phyloP scores from a whole-genome alignment of 2,888 invertebrate genomes.

The Agrochola lychnidis region DNA sequence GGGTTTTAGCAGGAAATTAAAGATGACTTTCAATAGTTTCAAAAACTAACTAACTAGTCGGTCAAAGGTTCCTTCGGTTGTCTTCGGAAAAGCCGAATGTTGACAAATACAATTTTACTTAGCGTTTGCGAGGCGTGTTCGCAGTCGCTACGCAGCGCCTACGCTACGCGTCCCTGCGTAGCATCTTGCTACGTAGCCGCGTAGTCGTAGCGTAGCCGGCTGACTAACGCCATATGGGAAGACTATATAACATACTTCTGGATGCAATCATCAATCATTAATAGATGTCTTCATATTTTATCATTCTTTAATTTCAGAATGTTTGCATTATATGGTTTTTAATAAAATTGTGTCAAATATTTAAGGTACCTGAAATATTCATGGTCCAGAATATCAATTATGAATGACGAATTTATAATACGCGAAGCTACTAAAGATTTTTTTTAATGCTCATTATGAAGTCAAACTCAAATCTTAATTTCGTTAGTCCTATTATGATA shows the following conservation, averaged over 20 bases:
- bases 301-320: not conserved
- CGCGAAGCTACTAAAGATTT: not conserved
- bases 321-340: not conserved
- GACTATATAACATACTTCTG: not conserved
- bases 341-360: not conserved
- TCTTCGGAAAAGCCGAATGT: not conserved
- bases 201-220: not conserved
- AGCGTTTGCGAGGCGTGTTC: not conserved
- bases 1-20: constrained; percentile 15
- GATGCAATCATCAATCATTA: not conserved
- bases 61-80: not conserved
- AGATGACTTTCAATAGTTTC: not conserved
- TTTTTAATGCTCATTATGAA: not conserved
- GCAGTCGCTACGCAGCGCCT: constrained; percentile 9
- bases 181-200: constrained; percentile 21
- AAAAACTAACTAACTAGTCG: not conserved
- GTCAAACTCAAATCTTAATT: constrained; percentile 2
- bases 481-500: not conserved
- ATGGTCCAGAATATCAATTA: not conserved
- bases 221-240: not conserved
- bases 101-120: not conserved
- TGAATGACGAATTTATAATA: not conserved
- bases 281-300: too few relatives aligned
- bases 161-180: not conserved
- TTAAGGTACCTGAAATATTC: too few relatives aligned